These are phyloP conservation scores for Chaitophorus viminalis DNA, from an alignment of 2,888 invertebrate species.

Conservation along the genomic window DNA sequence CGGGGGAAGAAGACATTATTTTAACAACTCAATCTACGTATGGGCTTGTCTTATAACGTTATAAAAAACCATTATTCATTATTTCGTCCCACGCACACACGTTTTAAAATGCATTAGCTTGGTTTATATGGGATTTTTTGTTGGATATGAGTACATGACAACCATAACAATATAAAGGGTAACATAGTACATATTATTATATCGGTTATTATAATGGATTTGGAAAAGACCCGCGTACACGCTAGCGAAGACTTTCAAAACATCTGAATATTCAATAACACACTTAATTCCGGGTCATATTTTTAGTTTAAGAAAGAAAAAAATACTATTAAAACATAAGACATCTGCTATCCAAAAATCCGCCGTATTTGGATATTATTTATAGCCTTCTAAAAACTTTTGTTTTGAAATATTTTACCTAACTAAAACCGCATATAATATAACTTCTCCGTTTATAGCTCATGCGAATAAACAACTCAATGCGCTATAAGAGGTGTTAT, in stretches of 20 bases:
- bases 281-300: conserved; percentile 7
- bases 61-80: conserved; percentile 43
- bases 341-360: background rate
- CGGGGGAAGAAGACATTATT: background rate
- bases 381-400: conserved; percentile 15
- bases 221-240: background rate
- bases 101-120: conserved; percentile 11
- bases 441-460: conserved; percentile 1
- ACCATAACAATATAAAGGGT: conserved; percentile 33
- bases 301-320: background rate
- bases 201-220: conserved; percentile 13
- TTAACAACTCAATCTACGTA: background rate
- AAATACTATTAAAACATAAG: background rate
- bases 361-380: conserved; percentile 12
- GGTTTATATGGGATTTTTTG: conserved; percentile 21
- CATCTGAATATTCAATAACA: conserved; percentile 4
- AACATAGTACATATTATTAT: background rate
- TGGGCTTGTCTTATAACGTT: background rate
- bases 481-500: conserved; percentile 9
- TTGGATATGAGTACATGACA: conserved; percentile 37
- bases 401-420: conserved; percentile 28
- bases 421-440: background rate
- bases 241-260: background rate
- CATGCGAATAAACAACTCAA: conserved; percentile 10
- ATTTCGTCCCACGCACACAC: conserved; percentile 37